Conservation (phyloP, 2,888 invertebrate genomes). For the Macrosoma leucophasiata region DNA sequence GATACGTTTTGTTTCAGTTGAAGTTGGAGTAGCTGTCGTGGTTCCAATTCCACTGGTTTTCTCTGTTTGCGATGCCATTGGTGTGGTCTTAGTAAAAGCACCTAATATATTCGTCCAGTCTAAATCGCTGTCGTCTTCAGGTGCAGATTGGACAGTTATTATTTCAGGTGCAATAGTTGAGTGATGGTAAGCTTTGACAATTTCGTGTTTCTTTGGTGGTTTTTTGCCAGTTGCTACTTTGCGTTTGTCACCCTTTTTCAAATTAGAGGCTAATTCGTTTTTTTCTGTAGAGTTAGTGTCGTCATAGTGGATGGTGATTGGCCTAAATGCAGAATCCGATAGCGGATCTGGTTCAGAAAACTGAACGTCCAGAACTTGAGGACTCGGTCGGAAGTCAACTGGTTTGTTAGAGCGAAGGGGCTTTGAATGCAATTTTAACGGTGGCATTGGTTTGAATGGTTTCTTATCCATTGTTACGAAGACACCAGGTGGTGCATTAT, state of each 20-base stretch:
- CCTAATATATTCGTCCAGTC: slow-evolving; percentile 57
- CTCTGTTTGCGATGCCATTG: slow-evolving; percentile 46
- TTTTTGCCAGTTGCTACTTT: slow-evolving; percentile 39
- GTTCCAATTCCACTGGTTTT: slow-evolving; percentile 30
- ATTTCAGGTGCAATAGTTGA: slow-evolving; percentile 47
- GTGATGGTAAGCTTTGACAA: slow-evolving; percentile 37
- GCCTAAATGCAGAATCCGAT: slow-evolving; percentile 53
- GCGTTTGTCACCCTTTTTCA: slow-evolving; percentile 36
- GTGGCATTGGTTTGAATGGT: slow-evolving; percentile 68
- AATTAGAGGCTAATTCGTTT: slow-evolving; percentile 26
- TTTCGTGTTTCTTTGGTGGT: slow-evolving; percentile 47
- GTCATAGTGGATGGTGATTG: slow-evolving; percentile 46
- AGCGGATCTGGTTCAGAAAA: slow-evolving; percentile 47
- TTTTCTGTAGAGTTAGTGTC: slow-evolving; percentile 33
- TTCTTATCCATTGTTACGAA: slow-evolving; percentile 68
- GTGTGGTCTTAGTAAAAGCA: slow-evolving; percentile 61
- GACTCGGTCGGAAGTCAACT: slow-evolving; percentile 58
- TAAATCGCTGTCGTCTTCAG: slow-evolving; percentile 38
- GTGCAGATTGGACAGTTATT: slow-evolving; percentile 43
- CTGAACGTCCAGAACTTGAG: slow-evolving; percentile 54
- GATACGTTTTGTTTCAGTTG: slow-evolving; percentile 16
- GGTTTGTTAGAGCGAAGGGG: slow-evolving; percentile 39
- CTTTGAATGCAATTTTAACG: slow-evolving; percentile 47
- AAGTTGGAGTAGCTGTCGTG: slow-evolving; percentile 29
- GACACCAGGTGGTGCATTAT: slow-evolving; percentile 64